Percentiles rank a stretch among this genome's conserved stretches.
Evolutionary conservation across 2,113 vertebrate species (phyloP).

Genomic region (Prunella fulvescens): DNA sequence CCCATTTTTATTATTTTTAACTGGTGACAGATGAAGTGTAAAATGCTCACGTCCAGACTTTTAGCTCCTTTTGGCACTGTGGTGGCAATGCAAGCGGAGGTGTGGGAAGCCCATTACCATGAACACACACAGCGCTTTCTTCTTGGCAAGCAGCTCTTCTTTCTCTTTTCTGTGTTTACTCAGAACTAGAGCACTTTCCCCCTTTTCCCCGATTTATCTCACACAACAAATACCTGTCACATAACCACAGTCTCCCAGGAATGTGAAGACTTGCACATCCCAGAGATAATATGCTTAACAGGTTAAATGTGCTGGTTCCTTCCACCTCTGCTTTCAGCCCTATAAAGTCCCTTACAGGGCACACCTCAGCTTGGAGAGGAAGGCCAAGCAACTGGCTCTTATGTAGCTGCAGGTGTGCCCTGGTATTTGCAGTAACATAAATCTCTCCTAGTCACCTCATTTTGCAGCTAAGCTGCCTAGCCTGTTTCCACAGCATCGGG

Average conservation of each 20-base stretch:
- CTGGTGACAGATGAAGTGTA: neutral
- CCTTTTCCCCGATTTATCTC: neutral
- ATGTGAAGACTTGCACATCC: neutral
- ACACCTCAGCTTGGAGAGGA: neutral
- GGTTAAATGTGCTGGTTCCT: neutral
- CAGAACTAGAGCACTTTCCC: neutral
- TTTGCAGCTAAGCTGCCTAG: constrained; percentile 28
- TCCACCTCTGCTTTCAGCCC: neutral
- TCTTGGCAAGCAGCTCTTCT: neutral
- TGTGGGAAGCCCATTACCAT: neutral
- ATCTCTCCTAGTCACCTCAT: constrained; percentile 43
- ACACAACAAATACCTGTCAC: neutral
- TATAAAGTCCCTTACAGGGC: neutral
- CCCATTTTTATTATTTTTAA: constrained; percentile 24
- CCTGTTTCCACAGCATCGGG: neutral
- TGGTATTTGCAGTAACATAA: constrained; percentile 16
- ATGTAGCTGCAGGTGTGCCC: neutral
- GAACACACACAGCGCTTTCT: neutral
- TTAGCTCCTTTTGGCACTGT: neutral
- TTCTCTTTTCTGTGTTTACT: neutral
- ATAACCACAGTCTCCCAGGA: neutral
- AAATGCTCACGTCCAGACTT: neutral
- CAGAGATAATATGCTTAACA: neutral
- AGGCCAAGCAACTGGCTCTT: neutral
- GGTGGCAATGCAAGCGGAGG: neutral